Percentiles rank a stretch among this genome's conserved stretches.
These are phyloP conservation scores for Poeciliopsis turrubarensis DNA, from an alignment of 2,113 vertebrate species.

Conservation along the genomic window DNA sequence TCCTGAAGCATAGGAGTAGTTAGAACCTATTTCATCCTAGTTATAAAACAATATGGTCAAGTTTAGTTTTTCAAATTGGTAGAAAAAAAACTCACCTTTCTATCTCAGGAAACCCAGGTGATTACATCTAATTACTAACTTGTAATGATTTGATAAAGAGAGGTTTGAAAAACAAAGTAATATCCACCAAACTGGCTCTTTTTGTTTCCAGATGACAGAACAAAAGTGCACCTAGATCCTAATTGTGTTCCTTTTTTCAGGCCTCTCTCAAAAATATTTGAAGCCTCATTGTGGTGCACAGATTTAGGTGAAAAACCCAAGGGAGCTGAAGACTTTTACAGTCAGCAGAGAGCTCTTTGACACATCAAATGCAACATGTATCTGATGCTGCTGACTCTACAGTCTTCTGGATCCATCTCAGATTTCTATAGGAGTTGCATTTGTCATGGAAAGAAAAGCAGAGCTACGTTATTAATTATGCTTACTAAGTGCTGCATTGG, in stretches of 20 bases:
- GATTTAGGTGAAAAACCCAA: neutral
- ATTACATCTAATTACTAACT: too few species aligned
- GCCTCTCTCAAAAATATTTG: neutral
- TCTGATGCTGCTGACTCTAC: neutral
- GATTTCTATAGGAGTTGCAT: conserved; percentile 17
- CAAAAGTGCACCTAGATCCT: neutral
- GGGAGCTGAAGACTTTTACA: neutral
- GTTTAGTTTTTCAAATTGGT: too few species aligned
- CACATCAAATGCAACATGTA: neutral
- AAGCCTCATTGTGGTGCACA: neutral
- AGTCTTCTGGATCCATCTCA: conserved; percentile 3
- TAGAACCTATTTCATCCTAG: too few species aligned
- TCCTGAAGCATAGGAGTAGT: too few species aligned
- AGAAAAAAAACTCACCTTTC: too few species aligned
- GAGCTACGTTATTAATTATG: conserved; percentile 6
- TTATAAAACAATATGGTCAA: too few species aligned
- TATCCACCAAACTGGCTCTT: too few species aligned
- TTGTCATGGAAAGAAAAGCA: conserved; percentile 1
- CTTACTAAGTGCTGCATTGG: neutral
- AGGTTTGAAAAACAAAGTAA: too few species aligned
- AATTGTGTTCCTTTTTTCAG: neutral
- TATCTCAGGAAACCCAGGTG: too few species aligned
- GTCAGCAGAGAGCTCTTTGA: neutral
- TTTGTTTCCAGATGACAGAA: too few species aligned
- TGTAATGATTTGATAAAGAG: too few species aligned